Evolutionary conservation across 2,888 invertebrate genomes (phyloP).

Genomic region (Aphrophora alni): DNA sequence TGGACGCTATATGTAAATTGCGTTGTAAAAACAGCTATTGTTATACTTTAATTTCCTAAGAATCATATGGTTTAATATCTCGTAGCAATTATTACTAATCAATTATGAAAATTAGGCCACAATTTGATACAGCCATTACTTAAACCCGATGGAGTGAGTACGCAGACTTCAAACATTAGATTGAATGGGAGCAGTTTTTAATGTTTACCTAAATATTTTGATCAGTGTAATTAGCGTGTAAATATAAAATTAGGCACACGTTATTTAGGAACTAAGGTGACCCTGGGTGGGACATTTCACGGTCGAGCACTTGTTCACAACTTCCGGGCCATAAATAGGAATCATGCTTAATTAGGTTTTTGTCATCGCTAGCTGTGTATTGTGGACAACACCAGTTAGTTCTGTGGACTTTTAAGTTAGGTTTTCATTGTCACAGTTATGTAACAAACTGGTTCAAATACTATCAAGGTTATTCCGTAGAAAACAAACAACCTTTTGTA

Average conservation of each 20-base stretch:
- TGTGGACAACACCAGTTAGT: neutral
- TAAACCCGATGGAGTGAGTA: too few relatives aligned
- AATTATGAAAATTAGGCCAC: too few relatives aligned
- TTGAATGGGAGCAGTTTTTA: too few relatives aligned
- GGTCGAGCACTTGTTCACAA: neutral
- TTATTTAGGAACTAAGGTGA: neutral
- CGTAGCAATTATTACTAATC: too few relatives aligned
- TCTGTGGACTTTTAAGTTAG: neutral
- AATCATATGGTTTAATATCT: too few relatives aligned
- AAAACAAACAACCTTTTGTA: neutral
- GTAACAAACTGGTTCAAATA: neutral
- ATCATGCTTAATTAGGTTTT: neutral
- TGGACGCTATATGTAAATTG: too few relatives aligned
- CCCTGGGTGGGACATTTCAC: neutral
- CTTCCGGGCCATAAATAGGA: neutral
- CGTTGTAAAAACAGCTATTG: too few relatives aligned
- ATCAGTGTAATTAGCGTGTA: neutral
- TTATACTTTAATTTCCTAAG: too few relatives aligned
- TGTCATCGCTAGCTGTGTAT: neutral
- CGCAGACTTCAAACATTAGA: too few relatives aligned
- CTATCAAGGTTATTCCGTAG: neutral
- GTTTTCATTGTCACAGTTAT: neutral
- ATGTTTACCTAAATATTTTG: too few relatives aligned
- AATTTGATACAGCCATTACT: too few relatives aligned
- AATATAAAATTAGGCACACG: neutral